Conservation (phyloP, 2,113 vertebrate genomes). For the Machaerirhynchus nigripectus region DNA sequence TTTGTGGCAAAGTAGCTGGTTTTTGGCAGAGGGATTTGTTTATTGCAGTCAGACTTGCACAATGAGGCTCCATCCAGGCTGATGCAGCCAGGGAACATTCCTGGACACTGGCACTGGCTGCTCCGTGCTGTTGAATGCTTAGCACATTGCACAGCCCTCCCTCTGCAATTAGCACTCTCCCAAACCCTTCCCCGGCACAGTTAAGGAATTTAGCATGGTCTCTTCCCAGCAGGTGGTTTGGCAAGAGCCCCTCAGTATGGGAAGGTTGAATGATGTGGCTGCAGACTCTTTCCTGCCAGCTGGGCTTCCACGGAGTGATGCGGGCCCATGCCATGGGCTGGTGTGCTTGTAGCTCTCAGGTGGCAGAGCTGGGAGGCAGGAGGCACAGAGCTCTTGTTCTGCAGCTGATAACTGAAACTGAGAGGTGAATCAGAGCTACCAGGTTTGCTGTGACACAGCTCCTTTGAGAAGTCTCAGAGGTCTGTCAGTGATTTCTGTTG, state of each 20-base stretch:
- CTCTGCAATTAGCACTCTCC: not conserved
- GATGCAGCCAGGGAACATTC: constrained; percentile 38
- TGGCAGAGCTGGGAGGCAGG: not conserved
- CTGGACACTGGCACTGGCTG: not conserved
- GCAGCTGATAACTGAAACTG: not conserved
- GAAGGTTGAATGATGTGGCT: not conserved
- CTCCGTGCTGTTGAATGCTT: not conserved
- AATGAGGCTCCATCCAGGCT: not conserved
- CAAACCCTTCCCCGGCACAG: not conserved
- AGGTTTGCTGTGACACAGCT: not conserved
- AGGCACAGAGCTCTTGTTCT: not conserved
- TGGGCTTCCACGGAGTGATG: rapidly evolving
- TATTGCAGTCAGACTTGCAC: not conserved
- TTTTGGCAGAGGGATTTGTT: constrained; percentile 29
- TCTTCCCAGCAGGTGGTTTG: not conserved
- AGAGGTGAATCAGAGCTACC: not conserved
- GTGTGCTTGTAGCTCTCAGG: not conserved
- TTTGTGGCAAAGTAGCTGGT: not conserved
- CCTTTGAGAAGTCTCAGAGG: not conserved
- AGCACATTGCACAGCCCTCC: not conserved
- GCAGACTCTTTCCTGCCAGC: not conserved
- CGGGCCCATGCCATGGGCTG: not conserved
- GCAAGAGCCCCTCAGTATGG: not conserved
- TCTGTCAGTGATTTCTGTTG: not conserved
- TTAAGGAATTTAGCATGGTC: not conserved